These are phyloP conservation scores for Vidua macroura DNA, from an alignment of 2,113 vertebrate genomes.

Conservation along the genomic window DNA sequence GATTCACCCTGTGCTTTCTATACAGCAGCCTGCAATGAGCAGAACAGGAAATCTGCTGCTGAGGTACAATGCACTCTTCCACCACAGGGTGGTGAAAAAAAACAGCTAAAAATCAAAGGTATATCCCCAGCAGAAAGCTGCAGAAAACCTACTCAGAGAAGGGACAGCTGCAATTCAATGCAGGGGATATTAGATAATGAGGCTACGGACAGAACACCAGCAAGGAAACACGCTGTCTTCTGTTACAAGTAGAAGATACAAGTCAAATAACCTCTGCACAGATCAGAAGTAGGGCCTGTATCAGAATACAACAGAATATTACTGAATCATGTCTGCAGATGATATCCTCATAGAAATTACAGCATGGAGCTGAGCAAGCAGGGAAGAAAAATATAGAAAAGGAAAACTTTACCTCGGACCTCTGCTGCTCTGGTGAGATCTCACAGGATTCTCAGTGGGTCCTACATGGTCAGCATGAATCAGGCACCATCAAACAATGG, in stretches of 20 bases:
- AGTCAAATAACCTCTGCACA: not conserved
- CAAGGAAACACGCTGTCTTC: constrained; percentile 1
- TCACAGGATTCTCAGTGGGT: not conserved
- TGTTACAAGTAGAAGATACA: not conserved
- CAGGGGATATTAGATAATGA: constrained; percentile 58
- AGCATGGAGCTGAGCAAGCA: not conserved
- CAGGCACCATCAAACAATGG: not conserved
- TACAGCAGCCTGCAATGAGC: not conserved
- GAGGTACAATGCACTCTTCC: constrained; percentile 38
- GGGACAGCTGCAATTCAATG: constrained; percentile 53
- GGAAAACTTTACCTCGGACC: constrained; percentile 34
- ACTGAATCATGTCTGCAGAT: not conserved
- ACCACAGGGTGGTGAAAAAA: constrained; percentile 68
- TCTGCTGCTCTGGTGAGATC: not conserved
- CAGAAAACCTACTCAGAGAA: constrained; percentile 43
- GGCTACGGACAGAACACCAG: constrained; percentile 52
- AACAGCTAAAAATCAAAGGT: constrained; percentile 51
- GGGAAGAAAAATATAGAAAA: not conserved
- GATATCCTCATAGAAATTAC: not conserved
- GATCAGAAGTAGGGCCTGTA: not conserved
- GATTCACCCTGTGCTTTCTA: not conserved
- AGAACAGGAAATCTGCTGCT: not conserved
- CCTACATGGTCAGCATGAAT: not conserved
- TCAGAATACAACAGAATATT: not conserved
- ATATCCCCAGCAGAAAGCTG: constrained; percentile 41